phyloP scores from a whole-genome alignment of 2,797 vertebrate species.

The Cossypha niveicapilla region DNA sequence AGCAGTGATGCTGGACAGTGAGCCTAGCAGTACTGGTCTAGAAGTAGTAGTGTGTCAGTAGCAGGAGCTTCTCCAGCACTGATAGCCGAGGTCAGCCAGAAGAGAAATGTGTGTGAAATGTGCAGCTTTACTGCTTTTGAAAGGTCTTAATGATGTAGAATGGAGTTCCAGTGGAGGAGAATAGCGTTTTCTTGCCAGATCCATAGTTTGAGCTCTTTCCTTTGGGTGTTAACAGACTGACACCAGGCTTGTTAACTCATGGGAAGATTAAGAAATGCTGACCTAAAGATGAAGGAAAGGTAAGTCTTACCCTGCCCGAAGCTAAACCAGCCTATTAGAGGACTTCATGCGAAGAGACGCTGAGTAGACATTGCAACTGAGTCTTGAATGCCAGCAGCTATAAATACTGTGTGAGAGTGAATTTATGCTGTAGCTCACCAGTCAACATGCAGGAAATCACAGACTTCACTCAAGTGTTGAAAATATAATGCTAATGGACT shows the following conservation, averaged over 20 bases:
- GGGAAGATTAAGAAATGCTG: background rate
- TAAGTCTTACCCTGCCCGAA: background rate
- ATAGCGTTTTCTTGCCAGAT: background rate
- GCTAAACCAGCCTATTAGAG: background rate
- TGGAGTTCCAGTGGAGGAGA: background rate
- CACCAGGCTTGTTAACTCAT: background rate
- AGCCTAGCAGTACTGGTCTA: background rate
- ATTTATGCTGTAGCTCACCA: constrained; percentile 24
- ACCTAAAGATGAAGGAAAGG: background rate
- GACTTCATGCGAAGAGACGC: background rate
- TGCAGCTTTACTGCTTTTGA: background rate
- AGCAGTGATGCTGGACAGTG: background rate
- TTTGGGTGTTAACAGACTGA: background rate
- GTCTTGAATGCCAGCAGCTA: constrained; percentile 11
- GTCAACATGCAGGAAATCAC: constrained; percentile 27
- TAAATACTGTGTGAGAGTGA: constrained; percentile 22
- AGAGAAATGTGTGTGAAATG: background rate
- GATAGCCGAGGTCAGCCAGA: background rate
- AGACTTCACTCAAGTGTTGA: constrained; percentile 35
- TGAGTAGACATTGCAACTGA: background rate
- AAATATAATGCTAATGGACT: constrained; percentile 57
- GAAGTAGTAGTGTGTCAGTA: background rate
- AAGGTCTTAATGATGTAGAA: background rate
- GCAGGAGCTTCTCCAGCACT: background rate
- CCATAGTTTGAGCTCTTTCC: background rate